Percentiles rank a stretch among this genome's conserved stretches.
Conservation (phyloP, 2,797 vertebrate genomes). For the Rousettus madagascariensis region DNA sequence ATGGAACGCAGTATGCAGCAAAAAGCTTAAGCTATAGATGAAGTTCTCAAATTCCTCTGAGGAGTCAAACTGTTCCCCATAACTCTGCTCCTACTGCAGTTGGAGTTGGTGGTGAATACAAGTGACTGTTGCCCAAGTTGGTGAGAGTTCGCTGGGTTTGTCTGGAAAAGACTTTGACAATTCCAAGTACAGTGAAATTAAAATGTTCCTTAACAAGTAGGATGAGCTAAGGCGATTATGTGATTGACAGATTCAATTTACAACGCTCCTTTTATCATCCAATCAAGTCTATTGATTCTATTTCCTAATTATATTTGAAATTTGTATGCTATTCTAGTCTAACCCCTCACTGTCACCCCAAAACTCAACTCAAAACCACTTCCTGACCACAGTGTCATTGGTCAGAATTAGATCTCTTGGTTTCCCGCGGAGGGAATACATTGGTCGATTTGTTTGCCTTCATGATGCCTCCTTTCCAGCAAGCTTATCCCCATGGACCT, state of each 20-base stretch:
- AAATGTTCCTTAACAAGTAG: neutral
- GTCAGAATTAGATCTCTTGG: neutral
- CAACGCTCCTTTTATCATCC: neutral
- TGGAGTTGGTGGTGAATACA: neutral
- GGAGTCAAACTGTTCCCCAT: neutral
- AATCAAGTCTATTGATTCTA: neutral
- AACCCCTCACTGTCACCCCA: neutral
- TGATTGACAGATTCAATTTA: neutral
- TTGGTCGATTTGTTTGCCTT: neutral
- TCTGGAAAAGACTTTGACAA: neutral
- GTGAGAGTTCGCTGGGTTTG: neutral
- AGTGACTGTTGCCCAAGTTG: neutral
- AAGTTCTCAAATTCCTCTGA: neutral
- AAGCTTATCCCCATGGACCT: neutral
- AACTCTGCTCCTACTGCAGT: neutral
- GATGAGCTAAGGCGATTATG: neutral
- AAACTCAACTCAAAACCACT: neutral
- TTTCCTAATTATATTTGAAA: slow-evolving; percentile 12
- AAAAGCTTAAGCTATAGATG: neutral
- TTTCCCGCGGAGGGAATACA: neutral
- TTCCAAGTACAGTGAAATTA: neutral
- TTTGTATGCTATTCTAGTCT: neutral
- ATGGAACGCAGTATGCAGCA: neutral
- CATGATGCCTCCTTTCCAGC: neutral
- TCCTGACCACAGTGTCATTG: neutral